A percentile compares a stretch with the other conserved stretches of the same genome.
These are phyloP conservation scores for Hirudinaria manillensis DNA, from an alignment of 2,888 invertebrate species.

Conservation along the genomic window DNA sequence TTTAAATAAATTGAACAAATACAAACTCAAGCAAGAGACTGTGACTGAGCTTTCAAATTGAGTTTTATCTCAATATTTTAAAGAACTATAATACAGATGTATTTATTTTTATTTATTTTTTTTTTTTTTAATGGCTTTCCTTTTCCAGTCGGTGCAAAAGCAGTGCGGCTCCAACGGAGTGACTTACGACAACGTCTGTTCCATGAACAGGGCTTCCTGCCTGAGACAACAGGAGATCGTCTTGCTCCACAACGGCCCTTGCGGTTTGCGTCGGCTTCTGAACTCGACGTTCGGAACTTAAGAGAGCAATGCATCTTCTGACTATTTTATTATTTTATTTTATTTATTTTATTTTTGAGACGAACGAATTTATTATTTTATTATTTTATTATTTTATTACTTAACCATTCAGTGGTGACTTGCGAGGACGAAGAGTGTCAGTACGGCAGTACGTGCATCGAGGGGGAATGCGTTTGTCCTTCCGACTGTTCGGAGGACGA, in stretches of 20 bases:
- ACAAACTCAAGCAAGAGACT: background rate
- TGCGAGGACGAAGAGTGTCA: constrained; percentile 15
- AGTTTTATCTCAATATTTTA: background rate
- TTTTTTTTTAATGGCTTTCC: background rate
- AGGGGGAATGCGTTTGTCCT: constrained; percentile 18
- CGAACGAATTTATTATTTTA: too few species aligned
- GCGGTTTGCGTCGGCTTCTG: constrained; percentile 10
- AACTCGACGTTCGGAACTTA: too few species aligned
- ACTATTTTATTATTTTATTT: too few species aligned
- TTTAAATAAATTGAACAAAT: background rate
- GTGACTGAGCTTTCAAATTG: background rate
- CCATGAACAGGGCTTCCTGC: constrained; percentile 15
- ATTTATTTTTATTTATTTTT: background rate
- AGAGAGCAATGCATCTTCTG: too few species aligned
- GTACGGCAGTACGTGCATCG: constrained; percentile 17
- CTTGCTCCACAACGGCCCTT: constrained; percentile 14
- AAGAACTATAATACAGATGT: background rate
- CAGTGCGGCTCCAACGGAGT: constrained; percentile 20
- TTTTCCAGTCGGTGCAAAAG: background rate
- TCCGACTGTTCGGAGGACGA: background rate
- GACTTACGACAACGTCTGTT: constrained; percentile 19
- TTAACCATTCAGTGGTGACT: background rate
- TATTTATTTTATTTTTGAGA: too few species aligned
- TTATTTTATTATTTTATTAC: background rate
- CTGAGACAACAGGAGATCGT: background rate